Conservation (phyloP, 2,888 invertebrate genomes). For the Acheta domesticus region DNA sequence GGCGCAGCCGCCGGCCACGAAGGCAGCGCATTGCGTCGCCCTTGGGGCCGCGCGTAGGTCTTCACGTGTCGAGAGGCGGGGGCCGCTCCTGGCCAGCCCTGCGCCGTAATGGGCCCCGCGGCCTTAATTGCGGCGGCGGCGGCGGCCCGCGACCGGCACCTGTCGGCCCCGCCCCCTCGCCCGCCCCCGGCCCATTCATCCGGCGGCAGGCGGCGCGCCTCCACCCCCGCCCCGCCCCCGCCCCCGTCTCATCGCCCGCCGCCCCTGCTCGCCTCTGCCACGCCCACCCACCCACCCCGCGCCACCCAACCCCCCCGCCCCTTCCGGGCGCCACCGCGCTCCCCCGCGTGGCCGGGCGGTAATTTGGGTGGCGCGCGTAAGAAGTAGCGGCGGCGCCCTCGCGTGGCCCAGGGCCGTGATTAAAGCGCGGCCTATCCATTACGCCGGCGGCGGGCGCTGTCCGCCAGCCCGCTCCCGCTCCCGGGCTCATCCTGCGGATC, state of each 20-base stretch:
- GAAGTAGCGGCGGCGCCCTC: neutral
- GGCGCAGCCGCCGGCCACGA: too few relatives aligned
- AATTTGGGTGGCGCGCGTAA: slow-evolving; percentile 8
- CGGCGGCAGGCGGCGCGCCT: neutral
- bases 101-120: slow-evolving; percentile 9
- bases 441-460: neutral
- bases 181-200: neutral
- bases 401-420: neutral
- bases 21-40: too few relatives aligned
- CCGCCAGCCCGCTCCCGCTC: neutral
- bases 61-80: too few relatives aligned
- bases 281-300: neutral
- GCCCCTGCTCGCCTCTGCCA: neutral
- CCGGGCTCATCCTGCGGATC: neutral
- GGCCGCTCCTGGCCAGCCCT: neutral
- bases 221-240: neutral
- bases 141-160: neutral
- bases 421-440: neutral
- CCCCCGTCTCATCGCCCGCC: neutral
- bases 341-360: neutral
- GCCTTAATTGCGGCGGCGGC: neutral
- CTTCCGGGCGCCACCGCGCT: neutral
- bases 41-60: too few relatives aligned
- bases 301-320: neutral
- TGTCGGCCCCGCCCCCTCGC: neutral